A percentile compares a stretch with the other conserved stretches of the same genome.
Evolutionary conservation across 1,140 invertebrate species (phyloP).

Genomic region (Chironomus tepperi): DNA sequence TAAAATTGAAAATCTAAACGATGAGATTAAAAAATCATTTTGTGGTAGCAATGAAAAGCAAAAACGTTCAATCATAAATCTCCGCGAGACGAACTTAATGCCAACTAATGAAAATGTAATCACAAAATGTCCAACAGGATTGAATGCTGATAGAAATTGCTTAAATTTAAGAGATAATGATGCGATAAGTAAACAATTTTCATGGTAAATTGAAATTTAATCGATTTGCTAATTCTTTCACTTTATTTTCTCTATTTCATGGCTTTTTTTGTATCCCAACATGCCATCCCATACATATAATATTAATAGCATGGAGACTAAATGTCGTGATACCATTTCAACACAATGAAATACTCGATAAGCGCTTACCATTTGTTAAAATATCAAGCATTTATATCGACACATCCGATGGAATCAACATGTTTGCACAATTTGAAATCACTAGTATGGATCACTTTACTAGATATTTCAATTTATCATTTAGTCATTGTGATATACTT

Average conservation of each 20-base stretch:
- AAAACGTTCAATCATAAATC: background rate
- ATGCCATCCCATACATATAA: no score
- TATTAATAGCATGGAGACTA: background rate
- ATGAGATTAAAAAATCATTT: slow-evolving; percentile 3
- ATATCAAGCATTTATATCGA: slow-evolving; percentile 20
- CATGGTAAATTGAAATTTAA: background rate
- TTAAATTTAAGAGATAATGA: background rate
- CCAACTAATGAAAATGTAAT: slow-evolving; percentile 2
- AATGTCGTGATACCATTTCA: background rate
- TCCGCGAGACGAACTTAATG: background rate
- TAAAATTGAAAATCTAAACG: background rate
- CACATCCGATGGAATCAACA: background rate
- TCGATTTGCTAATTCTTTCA: background rate
- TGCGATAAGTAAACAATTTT: background rate
- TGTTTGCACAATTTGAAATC: background rate
- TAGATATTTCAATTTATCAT: background rate
- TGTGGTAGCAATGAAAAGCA: background rate
- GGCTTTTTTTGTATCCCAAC: background rate
- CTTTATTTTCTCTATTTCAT: background rate
- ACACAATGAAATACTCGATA: slow-evolving; percentile 4
- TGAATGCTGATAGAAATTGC: background rate
- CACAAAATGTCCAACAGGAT: background rate
- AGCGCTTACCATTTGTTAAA: background rate
- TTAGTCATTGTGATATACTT: background rate
- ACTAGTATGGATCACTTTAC: slow-evolving; percentile 17